Conservation (phyloP, 1,140 invertebrate species). For the Papilio aristodemus region DNA sequence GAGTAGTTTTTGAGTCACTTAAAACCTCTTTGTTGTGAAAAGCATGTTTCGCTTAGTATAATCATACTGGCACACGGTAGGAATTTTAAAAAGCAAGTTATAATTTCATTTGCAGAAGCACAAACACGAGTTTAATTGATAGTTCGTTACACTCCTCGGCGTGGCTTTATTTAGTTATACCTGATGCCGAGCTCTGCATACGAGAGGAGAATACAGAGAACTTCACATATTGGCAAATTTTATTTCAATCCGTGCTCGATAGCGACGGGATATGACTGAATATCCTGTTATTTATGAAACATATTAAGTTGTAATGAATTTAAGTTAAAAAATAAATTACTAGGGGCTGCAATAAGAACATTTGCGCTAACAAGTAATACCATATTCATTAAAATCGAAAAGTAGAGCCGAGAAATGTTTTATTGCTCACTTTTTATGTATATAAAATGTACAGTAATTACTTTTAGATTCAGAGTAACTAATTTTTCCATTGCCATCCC, state of each 20-base stretch:
- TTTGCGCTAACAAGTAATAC: too few species aligned
- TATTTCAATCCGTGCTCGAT: slow-evolving; percentile 62
- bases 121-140: slow-evolving; percentile 52
- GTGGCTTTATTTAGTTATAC: slow-evolving; percentile 60
- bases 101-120: slow-evolving; percentile 45
- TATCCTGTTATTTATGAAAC: slow-evolving; percentile 6
- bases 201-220: slow-evolving; percentile 37
- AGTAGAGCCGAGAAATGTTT: too few species aligned
- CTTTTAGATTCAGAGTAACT: too few species aligned
- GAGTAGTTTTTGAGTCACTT: neutral
- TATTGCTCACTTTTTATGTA: too few species aligned
- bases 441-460: too few species aligned
- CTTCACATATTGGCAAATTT: slow-evolving; percentile 57
- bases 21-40: slow-evolving; percentile 1
- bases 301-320: slow-evolving; percentile 9
- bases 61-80: slow-evolving; percentile 17
- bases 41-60: slow-evolving; percentile 9
- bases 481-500: too few species aligned
- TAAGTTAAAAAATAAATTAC: neutral
- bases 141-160: slow-evolving; percentile 51
- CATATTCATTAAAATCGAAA: too few species aligned
- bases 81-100: slow-evolving; percentile 45
- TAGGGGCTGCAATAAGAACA: too few species aligned
- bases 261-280: slow-evolving; percentile 34
- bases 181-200: slow-evolving; percentile 46